Percentiles rank a stretch among this genome's conserved stretches.
Conservation (phyloP, 2,797 vertebrate genomes). For the Centroberyx gerrardi region DNA sequence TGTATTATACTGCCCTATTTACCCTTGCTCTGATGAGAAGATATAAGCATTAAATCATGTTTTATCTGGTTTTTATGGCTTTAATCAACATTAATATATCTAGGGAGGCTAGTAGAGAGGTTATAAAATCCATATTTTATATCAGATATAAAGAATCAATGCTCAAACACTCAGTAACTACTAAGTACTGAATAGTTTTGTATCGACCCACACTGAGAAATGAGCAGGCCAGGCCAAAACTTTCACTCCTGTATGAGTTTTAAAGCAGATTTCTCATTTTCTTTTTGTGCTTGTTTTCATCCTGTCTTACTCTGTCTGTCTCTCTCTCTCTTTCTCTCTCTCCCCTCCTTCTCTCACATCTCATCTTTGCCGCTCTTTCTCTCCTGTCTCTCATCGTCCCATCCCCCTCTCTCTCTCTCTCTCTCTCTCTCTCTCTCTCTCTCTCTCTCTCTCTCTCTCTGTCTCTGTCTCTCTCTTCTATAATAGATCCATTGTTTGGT, state of each 20-base stretch:
- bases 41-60: not conserved
- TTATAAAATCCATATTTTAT: too few species aligned
- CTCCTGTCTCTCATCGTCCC: too few species aligned
- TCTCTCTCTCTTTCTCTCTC: not conserved
- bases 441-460: not conserved
- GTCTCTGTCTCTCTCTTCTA: not conserved
- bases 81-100: not conserved
- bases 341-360: not conserved
- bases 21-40: not conserved
- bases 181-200: too few species aligned
- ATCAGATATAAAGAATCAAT: too few species aligned
- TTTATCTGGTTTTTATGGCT: not conserved
- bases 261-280: too few species aligned
- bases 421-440: slow-evolving; percentile 2
- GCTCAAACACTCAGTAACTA: too few species aligned
- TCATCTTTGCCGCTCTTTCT: not conserved
- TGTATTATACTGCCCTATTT: not conserved
- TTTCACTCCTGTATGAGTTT: too few species aligned
- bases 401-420: not conserved
- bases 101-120: too few species aligned
- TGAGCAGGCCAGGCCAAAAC: too few species aligned
- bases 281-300: not conserved
- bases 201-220: too few species aligned
- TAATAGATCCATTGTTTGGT: slow-evolving; percentile 27
- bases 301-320: not conserved